Conservation (phyloP, 2,113 vertebrate genomes). For the Nematolebias whitei region DNA sequence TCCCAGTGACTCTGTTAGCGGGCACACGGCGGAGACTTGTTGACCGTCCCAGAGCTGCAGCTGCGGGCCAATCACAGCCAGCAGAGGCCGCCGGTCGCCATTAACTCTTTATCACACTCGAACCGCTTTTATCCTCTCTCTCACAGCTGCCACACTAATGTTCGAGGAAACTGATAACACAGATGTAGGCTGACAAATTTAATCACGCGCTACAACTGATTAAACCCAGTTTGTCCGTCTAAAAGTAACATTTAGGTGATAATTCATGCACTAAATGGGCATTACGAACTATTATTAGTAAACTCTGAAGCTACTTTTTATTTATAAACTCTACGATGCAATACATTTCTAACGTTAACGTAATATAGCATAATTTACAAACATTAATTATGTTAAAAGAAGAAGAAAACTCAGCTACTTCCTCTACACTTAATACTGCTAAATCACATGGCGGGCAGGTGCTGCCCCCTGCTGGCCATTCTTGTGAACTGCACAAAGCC, state of each 20-base stretch:
- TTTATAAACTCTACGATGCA: no score
- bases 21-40: slow-evolving; percentile 37
- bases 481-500: no score
- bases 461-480: slow-evolving; percentile 58
- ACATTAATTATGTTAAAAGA: no score
- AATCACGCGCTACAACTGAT: neutral
- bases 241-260: no score
- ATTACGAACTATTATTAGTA: neutral
- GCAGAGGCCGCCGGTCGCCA: slow-evolving; percentile 31
- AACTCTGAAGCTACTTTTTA: neutral
- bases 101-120: slow-evolving; percentile 54
- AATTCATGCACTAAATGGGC: neutral
- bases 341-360: no score
- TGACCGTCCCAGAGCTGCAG: slow-evolving; percentile 57
- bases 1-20: slow-evolving; percentile 48
- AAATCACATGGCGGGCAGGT: neutral
- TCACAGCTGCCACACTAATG: slow-evolving; percentile 1
- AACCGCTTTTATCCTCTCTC: slow-evolving; percentile 18
- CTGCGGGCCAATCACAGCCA: slow-evolving; percentile 65
- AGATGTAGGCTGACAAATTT: neutral
- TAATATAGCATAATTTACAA: no score
- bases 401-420: no score
- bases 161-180: slow-evolving; percentile 3
- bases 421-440: neutral
- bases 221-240: neutral